Conservation (phyloP, 2,113 vertebrate species). For the Tetrao urogallus region DNA sequence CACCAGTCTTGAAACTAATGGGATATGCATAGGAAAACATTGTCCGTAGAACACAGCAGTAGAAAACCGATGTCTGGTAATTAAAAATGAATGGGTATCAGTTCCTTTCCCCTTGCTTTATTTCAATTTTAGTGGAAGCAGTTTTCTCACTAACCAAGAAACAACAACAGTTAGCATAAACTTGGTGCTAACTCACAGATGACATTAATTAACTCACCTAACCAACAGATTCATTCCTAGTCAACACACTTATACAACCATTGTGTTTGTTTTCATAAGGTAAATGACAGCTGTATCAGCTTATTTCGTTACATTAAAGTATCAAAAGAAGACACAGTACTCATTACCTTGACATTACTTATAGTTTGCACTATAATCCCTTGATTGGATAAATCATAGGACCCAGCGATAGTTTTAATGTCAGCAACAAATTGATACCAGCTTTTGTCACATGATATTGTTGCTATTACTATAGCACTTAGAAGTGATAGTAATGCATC, state of each 20-base stretch:
- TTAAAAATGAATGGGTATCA: background rate
- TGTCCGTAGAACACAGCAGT: background rate
- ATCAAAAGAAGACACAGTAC: background rate
- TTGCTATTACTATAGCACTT: background rate
- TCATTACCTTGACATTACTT: background rate
- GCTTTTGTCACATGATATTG: background rate
- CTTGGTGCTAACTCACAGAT: background rate
- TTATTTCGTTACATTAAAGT: background rate
- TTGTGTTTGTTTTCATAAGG: background rate
- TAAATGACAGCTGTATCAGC: background rate
- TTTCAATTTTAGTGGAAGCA: background rate
- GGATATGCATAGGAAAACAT: background rate
- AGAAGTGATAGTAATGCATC: background rate
- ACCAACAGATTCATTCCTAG: background rate
- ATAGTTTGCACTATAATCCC: background rate
- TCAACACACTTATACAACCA: background rate
- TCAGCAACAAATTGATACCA: background rate
- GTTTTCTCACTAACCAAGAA: background rate
- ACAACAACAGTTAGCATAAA: background rate
- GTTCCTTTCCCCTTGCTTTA: background rate
- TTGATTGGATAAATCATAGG: background rate
- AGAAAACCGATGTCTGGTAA: background rate
- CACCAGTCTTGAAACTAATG: background rate
- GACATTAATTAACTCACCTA: background rate
- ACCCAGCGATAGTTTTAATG: background rate